Percentiles rank a stretch among this genome's conserved stretches.
Evolutionary conservation across 2,113 vertebrate species (phyloP).

Genomic region (Prunella fulvescens): DNA sequence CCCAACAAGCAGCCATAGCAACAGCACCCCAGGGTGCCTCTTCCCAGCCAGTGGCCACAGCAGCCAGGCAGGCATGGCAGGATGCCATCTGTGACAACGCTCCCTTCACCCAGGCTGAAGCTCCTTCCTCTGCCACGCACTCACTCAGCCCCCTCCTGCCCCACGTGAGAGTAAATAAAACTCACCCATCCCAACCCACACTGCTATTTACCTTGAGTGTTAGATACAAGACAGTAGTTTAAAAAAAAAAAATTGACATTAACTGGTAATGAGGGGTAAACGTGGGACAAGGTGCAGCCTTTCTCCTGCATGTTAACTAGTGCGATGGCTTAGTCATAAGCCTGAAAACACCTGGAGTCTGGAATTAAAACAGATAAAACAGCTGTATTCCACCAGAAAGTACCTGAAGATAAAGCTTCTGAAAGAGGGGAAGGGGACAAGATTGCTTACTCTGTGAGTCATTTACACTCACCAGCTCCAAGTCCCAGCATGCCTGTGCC

Average conservation of each 20-base stretch:
- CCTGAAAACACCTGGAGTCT: not conserved
- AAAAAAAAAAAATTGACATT: not conserved
- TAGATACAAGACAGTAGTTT: not conserved
- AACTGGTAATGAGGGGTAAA: not conserved
- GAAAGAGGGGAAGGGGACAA: not conserved
- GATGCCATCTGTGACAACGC: accelerated
- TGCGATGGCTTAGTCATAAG: not conserved
- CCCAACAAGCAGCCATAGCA: accelerated
- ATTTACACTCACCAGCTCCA: not conserved
- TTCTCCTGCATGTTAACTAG: not conserved
- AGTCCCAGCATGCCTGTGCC: not conserved
- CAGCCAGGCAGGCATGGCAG: not conserved
- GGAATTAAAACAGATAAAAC: not conserved
- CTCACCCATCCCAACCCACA: not conserved
- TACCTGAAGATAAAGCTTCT: not conserved
- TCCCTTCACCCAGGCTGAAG: accelerated
- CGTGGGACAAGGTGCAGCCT: not conserved
- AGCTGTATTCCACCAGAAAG: not conserved
- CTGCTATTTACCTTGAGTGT: not conserved
- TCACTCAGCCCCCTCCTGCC: not conserved
- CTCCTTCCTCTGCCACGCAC: accelerated
- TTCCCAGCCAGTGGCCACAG: accelerated
- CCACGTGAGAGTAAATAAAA: not conserved
- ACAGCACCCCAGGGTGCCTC: not conserved
- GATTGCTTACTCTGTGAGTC: not conserved